Evolutionary conservation across 35 echinoderm and acorn worm genomes (phyloP).

Genomic region (Hemicentrotus pulcherrimus): DNA sequence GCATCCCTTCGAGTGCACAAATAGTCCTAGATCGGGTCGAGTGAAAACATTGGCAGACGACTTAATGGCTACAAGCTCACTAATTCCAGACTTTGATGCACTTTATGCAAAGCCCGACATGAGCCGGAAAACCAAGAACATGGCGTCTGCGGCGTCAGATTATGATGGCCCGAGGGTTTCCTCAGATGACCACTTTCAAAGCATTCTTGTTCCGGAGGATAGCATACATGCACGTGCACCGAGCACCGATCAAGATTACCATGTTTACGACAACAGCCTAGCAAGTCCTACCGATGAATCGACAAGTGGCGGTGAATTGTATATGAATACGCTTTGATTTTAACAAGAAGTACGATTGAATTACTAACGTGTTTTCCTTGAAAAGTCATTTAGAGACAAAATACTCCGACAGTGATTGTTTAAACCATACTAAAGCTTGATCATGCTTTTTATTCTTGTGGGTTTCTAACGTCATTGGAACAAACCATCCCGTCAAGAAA

Average conservation of each 20-base stretch:
- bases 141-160: too few relatives aligned
- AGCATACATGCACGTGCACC: neutral
- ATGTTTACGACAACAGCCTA: neutral
- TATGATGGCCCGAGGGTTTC: neutral
- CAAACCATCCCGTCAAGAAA: too few relatives aligned
- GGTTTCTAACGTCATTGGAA: too few relatives aligned
- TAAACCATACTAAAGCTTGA: too few relatives aligned
- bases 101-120: neutral
- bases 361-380: too few relatives aligned
- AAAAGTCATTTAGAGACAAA: too few relatives aligned
- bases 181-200: neutral
- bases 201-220: neutral
- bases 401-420: too few relatives aligned
- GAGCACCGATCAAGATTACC: too few relatives aligned
- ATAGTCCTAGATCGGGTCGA: too few relatives aligned
- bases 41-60: neutral
- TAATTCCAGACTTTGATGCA: neutral
- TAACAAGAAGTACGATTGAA: too few relatives aligned
- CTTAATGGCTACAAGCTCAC: neutral
- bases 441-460: too few relatives aligned
- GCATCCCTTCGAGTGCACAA: neutral
- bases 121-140: neutral
- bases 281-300: neutral
- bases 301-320: neutral
- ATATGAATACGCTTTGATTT: neutral